These are phyloP conservation scores for Alosa sapidissima DNA, from an alignment of 2,797 vertebrate species.

Conservation along the genomic window DNA sequence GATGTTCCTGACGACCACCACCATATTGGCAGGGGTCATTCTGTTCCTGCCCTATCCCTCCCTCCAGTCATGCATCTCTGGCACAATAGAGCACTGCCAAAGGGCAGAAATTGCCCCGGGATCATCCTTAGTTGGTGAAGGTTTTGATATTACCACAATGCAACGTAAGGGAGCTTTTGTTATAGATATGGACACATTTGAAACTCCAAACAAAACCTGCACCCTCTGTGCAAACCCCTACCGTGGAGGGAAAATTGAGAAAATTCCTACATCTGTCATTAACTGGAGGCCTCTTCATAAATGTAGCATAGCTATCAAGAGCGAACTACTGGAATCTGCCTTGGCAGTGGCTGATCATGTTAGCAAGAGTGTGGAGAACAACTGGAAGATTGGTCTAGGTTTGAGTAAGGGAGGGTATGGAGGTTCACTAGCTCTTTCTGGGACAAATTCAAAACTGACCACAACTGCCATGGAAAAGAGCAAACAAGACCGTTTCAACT, in stretches of 20 bases:
- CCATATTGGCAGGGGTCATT: slow-evolving; percentile 30
- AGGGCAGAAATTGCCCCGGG: slow-evolving; percentile 65
- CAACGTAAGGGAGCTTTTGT: slow-evolving; percentile 61
- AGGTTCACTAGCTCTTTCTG: slow-evolving; percentile 46
- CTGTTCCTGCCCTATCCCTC: neutral
- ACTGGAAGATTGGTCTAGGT: slow-evolving; percentile 59
- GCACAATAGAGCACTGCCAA: slow-evolving; percentile 58
- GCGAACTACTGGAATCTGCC: slow-evolving; percentile 54
- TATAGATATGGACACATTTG: slow-evolving; percentile 62
- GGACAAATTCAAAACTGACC: slow-evolving; percentile 56
- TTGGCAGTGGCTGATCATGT: slow-evolving; percentile 59
- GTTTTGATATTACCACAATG: slow-evolving; percentile 77
- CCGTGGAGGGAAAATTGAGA: slow-evolving; percentile 55
- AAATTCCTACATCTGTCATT: slow-evolving; percentile 57
- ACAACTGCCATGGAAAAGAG: slow-evolving; percentile 55
- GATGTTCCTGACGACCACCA: neutral
- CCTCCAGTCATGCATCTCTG: slow-evolving; percentile 27
- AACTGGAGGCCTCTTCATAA: slow-evolving; percentile 59
- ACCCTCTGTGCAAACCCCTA: slow-evolving; percentile 58
- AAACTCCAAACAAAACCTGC: slow-evolving; percentile 52
- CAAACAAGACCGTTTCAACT: slow-evolving; percentile 64
- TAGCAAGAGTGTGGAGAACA: slow-evolving; percentile 50
- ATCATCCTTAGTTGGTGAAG: slow-evolving; percentile 74
- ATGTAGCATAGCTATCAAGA: slow-evolving; percentile 53
- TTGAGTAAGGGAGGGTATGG: neutral